phyloP scores from a whole-genome alignment of 1,140 invertebrate species.

The Agrypnia vestita region DNA sequence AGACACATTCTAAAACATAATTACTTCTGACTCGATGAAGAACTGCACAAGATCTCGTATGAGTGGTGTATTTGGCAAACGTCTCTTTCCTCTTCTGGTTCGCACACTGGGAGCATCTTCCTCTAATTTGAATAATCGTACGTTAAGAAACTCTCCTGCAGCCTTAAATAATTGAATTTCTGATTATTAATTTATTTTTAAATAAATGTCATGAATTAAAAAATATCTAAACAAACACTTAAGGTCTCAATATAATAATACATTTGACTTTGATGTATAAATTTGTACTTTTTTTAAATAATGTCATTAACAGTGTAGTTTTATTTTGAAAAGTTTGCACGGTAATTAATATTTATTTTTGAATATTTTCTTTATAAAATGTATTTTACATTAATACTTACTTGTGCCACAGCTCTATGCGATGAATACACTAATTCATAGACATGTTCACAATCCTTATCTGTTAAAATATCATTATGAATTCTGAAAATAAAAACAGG shows the following conservation, averaged over 20 bases:
- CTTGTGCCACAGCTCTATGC: conserved; percentile 89
- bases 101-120: conserved; percentile 80
- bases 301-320: no score
- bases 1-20: background rate
- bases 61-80: conserved; percentile 94
- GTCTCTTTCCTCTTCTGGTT: conserved; percentile 91
- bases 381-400: conserved; percentile 25
- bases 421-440: conserved; percentile 99
- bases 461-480: conserved; percentile 94
- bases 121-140: conserved; percentile 90
- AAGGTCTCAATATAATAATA: no score
- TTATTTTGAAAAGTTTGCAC: background rate
- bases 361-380: background rate
- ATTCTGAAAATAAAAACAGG: conserved; percentile 75
- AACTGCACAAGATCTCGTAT: conserved; percentile 97
- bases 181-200: no score
- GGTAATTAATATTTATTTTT: background rate
- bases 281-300: no score
- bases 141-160: conserved; percentile 98
- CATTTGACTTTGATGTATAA: no score
- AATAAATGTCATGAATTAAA: no score
- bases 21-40: conserved; percentile 97
- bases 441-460: conserved; percentile 99
- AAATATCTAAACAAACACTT: no score
- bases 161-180: conserved; percentile 76